Conservation (phyloP, 2,113 vertebrate species). For the Calidris pugnax region DNA sequence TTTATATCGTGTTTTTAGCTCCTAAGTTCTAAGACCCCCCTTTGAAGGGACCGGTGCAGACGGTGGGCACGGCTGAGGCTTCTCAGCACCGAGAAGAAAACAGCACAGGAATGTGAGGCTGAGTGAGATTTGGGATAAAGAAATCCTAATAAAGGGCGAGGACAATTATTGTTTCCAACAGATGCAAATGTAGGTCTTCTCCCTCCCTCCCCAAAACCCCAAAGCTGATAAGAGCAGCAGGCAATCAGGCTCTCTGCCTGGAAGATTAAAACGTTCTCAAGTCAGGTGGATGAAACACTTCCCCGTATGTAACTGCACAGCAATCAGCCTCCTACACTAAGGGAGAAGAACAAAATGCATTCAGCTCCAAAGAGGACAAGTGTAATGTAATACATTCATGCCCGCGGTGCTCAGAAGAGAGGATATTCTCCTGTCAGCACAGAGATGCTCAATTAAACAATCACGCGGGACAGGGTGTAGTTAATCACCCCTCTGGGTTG, state of each 20-base stretch:
- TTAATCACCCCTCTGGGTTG: neutral
- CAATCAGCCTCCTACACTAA: neutral
- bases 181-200: constrained; percentile 21
- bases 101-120: neutral
- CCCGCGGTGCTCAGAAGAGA: constrained; percentile 10
- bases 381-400: constrained; percentile 17
- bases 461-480: neutral
- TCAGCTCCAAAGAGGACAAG: constrained; percentile 5
- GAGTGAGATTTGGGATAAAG: neutral
- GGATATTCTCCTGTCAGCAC: constrained; percentile 13
- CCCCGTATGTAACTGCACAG: neutral
- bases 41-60: neutral
- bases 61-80: neutral
- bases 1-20: neutral
- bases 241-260: neutral
- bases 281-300: neutral
- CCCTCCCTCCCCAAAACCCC: neutral
- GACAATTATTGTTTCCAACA: constrained; percentile 13
- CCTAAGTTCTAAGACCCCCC: neutral
- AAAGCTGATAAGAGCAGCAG: neutral
- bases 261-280: neutral
- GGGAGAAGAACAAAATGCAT: neutral
- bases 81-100: neutral
- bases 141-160: neutral
- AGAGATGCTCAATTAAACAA: constrained; percentile 44